phyloP scores from a whole-genome alignment of 2,888 invertebrate species.

The Deroplatys truncata region DNA sequence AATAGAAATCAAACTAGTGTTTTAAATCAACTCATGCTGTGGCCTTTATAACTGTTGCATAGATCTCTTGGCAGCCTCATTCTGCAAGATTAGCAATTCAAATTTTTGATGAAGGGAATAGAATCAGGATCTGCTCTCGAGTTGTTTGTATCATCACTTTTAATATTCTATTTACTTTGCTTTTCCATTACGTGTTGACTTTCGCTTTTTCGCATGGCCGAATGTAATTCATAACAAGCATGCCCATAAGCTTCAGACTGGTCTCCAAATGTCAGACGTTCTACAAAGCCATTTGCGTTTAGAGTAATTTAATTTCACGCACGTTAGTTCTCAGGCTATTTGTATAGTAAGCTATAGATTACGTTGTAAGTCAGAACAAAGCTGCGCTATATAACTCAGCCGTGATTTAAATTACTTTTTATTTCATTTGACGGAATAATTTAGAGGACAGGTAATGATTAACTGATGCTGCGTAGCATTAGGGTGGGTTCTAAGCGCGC shows the following conservation, averaged over 20 bases:
- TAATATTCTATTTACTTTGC: background rate
- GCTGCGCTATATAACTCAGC: background rate
- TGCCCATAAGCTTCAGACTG: background rate
- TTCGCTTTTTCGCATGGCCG: background rate
- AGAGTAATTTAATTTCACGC: background rate
- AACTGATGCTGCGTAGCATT: background rate
- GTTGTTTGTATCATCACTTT: background rate
- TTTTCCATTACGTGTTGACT: background rate
- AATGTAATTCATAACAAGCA: background rate
- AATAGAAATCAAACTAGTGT: background rate
- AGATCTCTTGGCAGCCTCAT: background rate
- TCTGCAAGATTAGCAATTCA: background rate
- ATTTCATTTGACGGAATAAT: background rate
- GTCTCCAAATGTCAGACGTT: background rate
- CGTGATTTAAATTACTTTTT: background rate
- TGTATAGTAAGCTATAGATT: background rate
- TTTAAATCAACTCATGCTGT: background rate
- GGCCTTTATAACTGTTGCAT: background rate
- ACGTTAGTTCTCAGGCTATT: background rate
- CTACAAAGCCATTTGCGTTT: background rate
- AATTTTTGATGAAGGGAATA: background rate
- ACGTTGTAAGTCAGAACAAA: background rate
- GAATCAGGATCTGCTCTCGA: background rate
- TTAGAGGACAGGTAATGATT: background rate
- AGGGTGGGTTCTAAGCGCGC: background rate